These are phyloP conservation scores for Pseudomugil gertrudae DNA, from an alignment of 2,797 vertebrate species.

Conservation along the genomic window DNA sequence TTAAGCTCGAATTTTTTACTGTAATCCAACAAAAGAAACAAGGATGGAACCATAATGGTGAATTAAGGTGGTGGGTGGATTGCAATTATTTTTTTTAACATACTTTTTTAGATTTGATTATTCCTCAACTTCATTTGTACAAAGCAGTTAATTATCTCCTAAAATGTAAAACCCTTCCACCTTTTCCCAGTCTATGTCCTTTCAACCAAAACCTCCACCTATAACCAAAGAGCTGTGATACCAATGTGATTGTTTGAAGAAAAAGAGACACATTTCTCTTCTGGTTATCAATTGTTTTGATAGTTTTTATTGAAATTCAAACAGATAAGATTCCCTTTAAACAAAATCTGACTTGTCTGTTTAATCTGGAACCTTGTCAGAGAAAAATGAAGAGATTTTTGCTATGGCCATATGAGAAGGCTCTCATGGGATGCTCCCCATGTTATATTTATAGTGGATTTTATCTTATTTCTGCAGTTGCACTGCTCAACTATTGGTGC, in stretches of 20 bases:
- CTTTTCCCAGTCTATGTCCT: too few species aligned
- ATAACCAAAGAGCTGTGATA: not conserved
- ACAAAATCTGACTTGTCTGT: not conserved
- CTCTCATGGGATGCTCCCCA: not conserved
- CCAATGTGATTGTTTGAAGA: not conserved
- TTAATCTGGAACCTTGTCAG: constrained; percentile 5
- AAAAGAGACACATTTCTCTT: not conserved
- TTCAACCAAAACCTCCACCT: too few species aligned
- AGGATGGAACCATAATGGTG: too few species aligned
- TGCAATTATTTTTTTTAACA: too few species aligned
- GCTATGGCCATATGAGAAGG: not conserved
- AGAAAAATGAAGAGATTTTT: not conserved
- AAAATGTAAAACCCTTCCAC: too few species aligned
- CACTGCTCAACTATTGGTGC: not conserved
- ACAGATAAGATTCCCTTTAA: not conserved
- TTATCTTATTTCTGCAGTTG: not conserved
- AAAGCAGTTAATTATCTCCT: too few species aligned
- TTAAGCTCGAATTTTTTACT: too few species aligned
- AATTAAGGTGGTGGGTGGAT: too few species aligned
- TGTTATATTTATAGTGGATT: not conserved
- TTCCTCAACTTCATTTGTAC: too few species aligned
- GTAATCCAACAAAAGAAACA: too few species aligned
- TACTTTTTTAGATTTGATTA: too few species aligned
- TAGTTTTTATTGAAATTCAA: not conserved
- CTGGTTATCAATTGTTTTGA: not conserved